Conservation (phyloP, 2,113 vertebrate species). For the Parus major region DNA sequence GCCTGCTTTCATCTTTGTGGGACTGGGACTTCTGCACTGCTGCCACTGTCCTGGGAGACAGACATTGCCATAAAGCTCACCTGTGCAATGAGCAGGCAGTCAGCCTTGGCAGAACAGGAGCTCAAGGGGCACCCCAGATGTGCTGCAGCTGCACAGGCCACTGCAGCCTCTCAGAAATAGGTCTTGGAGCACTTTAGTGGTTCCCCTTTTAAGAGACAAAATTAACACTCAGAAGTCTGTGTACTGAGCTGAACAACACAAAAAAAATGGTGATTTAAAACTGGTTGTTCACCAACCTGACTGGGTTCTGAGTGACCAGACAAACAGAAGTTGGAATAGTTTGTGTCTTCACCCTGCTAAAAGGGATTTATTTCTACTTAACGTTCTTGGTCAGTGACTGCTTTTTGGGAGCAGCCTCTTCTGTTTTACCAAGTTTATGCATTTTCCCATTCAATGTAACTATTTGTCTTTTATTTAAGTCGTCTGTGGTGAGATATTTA, state of each 20-base stretch:
- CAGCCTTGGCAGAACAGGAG: neutral
- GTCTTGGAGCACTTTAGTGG: neutral
- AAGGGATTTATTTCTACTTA: neutral
- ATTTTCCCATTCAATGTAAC: neutral
- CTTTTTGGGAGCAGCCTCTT: neutral
- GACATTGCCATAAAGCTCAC: fast-evolving
- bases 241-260: neutral
- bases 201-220: neutral
- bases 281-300: neutral
- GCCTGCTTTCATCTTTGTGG: fast-evolving
- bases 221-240: neutral
- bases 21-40: neutral
- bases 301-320: neutral
- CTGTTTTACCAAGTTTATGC: neutral
- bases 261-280: neutral
- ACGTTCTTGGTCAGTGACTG: neutral
- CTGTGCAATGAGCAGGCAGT: neutral
- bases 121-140: neutral
- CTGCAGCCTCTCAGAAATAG: neutral
- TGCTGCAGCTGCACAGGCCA: neutral
- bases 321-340: neutral
- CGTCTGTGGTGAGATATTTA: neutral
- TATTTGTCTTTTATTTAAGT: neutral
- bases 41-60: neutral
- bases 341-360: neutral